These are phyloP conservation scores for Diarsia rubi DNA, from an alignment of 2,888 invertebrate species.

Conservation along the genomic window DNA sequence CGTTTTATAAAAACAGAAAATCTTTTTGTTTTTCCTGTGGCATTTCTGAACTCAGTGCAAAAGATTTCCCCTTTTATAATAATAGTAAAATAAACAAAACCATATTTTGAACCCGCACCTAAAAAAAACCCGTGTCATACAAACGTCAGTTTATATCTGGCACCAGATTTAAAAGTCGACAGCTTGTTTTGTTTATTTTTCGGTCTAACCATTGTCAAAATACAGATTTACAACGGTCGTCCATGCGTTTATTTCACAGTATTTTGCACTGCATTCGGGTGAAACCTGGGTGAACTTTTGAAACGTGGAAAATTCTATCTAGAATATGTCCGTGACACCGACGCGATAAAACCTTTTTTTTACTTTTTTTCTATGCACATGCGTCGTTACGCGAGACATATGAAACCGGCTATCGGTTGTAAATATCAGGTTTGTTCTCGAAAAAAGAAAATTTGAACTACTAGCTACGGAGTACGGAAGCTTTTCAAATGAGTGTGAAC, in stretches of 20 bases:
- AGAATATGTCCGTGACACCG: slow-evolving; percentile 53
- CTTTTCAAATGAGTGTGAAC: slow-evolving; percentile 19
- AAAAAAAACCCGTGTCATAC: slow-evolving; percentile 14
- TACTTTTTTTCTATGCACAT: slow-evolving; percentile 38
- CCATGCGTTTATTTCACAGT: slow-evolving; percentile 52
- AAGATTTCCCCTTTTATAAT: neutral
- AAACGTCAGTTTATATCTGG: slow-evolving; percentile 21
- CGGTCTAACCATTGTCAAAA: slow-evolving; percentile 47
- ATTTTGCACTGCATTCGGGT: slow-evolving; percentile 45
- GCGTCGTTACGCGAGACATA: slow-evolving; percentile 38
- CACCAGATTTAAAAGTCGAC: slow-evolving; percentile 33
- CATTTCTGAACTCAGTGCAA: neutral
- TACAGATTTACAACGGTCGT: slow-evolving; percentile 25
- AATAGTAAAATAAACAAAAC: neutral
- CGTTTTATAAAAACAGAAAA: neutral
- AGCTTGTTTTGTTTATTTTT: slow-evolving; percentile 23
- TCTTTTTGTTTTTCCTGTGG: neutral
- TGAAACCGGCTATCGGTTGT: slow-evolving; percentile 46
- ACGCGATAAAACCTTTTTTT: slow-evolving; percentile 54
- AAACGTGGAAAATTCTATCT: slow-evolving; percentile 42
- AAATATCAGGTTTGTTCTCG: slow-evolving; percentile 27
- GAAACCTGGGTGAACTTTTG: slow-evolving; percentile 38
- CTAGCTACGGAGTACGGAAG: slow-evolving; percentile 27
- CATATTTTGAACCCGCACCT: neutral
- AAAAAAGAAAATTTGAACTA: slow-evolving; percentile 33